phyloP scores from a whole-genome alignment of 2,113 vertebrate species.

The Notarius quadriscutis region DNA sequence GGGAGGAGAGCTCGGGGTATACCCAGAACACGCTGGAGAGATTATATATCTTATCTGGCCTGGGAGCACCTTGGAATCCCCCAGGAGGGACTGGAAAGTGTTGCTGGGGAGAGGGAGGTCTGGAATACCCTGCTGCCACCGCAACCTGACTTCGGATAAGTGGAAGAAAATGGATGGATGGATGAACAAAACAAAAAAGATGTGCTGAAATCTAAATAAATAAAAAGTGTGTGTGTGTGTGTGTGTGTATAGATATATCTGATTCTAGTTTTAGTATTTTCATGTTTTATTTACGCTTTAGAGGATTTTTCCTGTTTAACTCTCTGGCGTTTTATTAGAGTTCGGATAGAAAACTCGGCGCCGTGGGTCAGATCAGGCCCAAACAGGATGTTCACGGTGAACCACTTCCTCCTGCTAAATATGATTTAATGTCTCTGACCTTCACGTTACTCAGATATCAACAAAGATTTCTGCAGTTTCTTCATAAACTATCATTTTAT shows the following conservation, averaged over 20 bases:
- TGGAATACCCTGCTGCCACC: no score
- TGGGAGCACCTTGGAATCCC: no score
- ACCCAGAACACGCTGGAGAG: no score
- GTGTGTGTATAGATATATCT: no score
- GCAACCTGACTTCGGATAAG: no score
- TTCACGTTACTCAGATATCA: slow-evolving; percentile 8
- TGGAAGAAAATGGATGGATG: no score
- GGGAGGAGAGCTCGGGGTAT: no score
- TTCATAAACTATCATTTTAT: background rate
- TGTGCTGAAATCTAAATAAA: no score
- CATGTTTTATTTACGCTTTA: background rate
- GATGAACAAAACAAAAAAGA: background rate
- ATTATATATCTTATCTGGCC: no score
- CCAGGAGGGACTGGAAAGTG: no score
- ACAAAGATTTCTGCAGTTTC: background rate
- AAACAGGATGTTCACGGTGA: background rate
- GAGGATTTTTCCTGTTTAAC: background rate
- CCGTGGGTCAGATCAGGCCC: background rate
- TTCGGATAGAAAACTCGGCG: background rate
- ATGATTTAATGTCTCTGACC: background rate
- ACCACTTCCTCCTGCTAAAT: background rate
- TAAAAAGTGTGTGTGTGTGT: no score
- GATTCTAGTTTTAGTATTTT: background rate
- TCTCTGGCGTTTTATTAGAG: background rate
- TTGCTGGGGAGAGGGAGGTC: no score